phyloP scores from a whole-genome alignment of 2,888 invertebrate genomes.

The Dicycla oo region DNA sequence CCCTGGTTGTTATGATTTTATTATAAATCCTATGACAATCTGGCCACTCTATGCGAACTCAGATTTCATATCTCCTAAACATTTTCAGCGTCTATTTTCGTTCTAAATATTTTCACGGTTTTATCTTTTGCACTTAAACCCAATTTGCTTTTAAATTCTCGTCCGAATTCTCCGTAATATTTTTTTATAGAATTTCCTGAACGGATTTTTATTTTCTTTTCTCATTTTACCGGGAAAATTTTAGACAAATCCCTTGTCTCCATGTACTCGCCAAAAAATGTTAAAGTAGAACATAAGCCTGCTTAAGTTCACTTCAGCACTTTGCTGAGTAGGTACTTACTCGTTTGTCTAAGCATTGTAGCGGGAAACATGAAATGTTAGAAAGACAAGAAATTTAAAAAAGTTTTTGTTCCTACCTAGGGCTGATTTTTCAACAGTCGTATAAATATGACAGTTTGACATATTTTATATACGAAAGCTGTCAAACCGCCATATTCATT shows the following conservation, averaged over 20 bases:
- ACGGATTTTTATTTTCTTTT: constrained; percentile 19
- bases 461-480: too few species aligned
- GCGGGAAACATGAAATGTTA: constrained; percentile 14
- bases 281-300: constrained; percentile 41
- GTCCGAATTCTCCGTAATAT: constrained; percentile 10
- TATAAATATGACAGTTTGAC: too few species aligned
- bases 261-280: constrained; percentile 10
- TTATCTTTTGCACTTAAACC: not conserved
- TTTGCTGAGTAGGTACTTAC: constrained; percentile 30
- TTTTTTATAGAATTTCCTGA: constrained; percentile 29
- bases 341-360: constrained; percentile 32
- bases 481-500: too few species aligned
- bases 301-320: constrained; percentile 43
- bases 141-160: constrained; percentile 15
- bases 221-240: constrained; percentile 21
- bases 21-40: constrained; percentile 13
- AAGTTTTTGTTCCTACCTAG: not conserved
- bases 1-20: constrained; percentile 28
- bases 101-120: constrained; percentile 3
- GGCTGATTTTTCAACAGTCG: too few species aligned
- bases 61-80: constrained; percentile 1
- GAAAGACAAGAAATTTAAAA: not conserved
- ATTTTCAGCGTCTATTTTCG: not conserved
- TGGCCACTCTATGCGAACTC: not conserved
- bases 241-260: constrained; percentile 46